Evolutionary conservation across 2,797 vertebrate species (phyloP), one percentile per base, ranked within the genome.

Genomic region (Clarias pachynema): DNA sequence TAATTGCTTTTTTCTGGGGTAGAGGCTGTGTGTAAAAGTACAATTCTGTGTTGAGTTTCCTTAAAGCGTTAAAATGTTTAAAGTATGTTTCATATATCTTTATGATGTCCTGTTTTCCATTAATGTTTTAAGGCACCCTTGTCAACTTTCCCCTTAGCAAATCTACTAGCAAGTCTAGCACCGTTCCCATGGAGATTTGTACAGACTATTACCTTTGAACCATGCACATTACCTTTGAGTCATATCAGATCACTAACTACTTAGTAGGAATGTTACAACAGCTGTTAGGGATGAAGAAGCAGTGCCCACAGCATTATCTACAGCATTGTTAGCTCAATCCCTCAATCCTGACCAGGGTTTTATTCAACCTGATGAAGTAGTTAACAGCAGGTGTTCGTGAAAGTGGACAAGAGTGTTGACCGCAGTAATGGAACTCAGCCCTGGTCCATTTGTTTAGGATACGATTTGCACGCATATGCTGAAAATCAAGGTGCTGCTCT

Each of bases 401-500:
- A 81, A 56, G 65, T 31, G 65, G 79, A 56, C 65, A 69, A 81
- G 79, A 3, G 62, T 56, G 26, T 81, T 68, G 53, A 81, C 34
- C 4, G 68, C 65, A 70, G 65, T 70, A 82, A 57, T 70, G 80
- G 65, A 70, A 29, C 62, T 22, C 29, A 40, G 57, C n/a, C 59
- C 20, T 69, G 20, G 65, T 81, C 57, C 7, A 63, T 62, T 40
- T 26, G 65, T 80, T 34, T 31, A 63, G 80, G 57, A 72, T 40
- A 79, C 29, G 82, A 87, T 31, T 73, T 24, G 14, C 44, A 86
- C 82, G 75, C 84, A 31, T 82, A 59, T 82, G 79, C 81, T 74
- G 77, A 66, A 83, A 84, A 75, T 69, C 72, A 65, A 82, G 87
- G 86, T 86, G 82, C 81, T 89, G 89, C 84, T 89, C 65, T 86